Percentiles rank a stretch among this genome's conserved stretches.
Conservation (phyloP, 2,113 vertebrate genomes). For the Thunnus thynnus region DNA sequence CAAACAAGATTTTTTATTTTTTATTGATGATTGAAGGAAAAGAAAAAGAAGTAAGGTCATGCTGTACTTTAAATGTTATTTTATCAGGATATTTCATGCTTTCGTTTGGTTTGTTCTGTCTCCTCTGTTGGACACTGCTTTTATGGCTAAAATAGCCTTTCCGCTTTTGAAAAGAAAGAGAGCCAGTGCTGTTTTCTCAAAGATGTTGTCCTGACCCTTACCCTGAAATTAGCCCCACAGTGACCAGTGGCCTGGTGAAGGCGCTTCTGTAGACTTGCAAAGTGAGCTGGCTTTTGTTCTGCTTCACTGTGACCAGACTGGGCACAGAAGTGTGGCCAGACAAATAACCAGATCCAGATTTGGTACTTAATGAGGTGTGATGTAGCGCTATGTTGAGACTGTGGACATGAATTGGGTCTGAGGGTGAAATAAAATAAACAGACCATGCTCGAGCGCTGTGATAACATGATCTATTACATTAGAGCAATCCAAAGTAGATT, state of each 20-base stretch:
- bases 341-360: constrained; percentile 57
- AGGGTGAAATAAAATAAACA: constrained; percentile 64
- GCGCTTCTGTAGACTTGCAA: constrained; percentile 9
- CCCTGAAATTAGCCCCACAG: constrained; percentile 51
- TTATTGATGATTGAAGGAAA: background rate
- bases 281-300: constrained; percentile 38
- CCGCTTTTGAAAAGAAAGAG: background rate
- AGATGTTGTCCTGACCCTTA: constrained; percentile 28
- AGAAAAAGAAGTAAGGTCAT: background rate
- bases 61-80: background rate
- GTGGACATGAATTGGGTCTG: constrained; percentile 43
- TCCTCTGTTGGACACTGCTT: constrained; percentile 13
- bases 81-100: background rate
- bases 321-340: constrained; percentile 42
- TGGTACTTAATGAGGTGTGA: constrained; percentile 68
- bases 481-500: constrained; percentile 9
- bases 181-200: constrained; percentile 15
- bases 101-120: background rate
- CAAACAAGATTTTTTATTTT: no score
- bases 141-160: constrained; percentile 34
- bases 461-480: constrained; percentile 44
- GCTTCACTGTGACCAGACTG: constrained; percentile 27
- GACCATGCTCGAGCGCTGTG: constrained; percentile 30
- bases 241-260: constrained; percentile 12
- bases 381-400: constrained; percentile 22